Evolutionary conservation across 1,140 invertebrate genomes (phyloP), one percentile per base, ranked within the genome.

Genomic region (Eueides isabella): DNA sequence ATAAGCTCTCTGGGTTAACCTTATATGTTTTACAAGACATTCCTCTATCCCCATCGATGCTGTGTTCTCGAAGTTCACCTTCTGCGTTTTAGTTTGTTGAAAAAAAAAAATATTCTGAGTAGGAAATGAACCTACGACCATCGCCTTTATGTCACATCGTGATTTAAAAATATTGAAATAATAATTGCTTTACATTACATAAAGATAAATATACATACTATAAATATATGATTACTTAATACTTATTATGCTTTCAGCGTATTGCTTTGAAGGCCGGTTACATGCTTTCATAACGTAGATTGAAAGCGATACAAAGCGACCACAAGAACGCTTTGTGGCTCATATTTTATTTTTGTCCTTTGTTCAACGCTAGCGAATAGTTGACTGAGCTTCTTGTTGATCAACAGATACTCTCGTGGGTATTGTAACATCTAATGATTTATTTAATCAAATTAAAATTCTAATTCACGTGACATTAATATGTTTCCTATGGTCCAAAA

Each of bases 251-350:
- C 87, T 88, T 85, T 89, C 79, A 86, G 78, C 79, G 87, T 88
- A 89, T 91, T 89, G 80, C 84, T 87, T 85, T 88, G 82, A 75
- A 82, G 76, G 80, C 78, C 76, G 80, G 81, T 82, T 82, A 85
- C 80, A 79, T 81, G 83, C 83, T 85, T 87, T 86, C 82, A 86
- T 87, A 89, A 87, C 84, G 82, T 81, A 87, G 83, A 89, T 89
- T 86, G 85, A 88, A 89, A 87, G 82, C 84, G 85, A 88, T 88
- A 87, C 87, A 91, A 88, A 89, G 86, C 85, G 66, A 78, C 89
- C 87, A 72, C 89, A 91, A 86, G 85, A 87, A 88, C 84, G 82
- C 86, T 86, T 88, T 87, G 86, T 84, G 85, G 80, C 81, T 75
- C 75, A 84, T 85, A 82, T 86, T 87, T 88, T 85, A 83, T 85